Percentiles rank a stretch among this genome's conserved stretches.
These are phyloP conservation scores for Cephus pulcher DNA, from an alignment of 2,888 invertebrate genomes.

Conservation along the genomic window DNA sequence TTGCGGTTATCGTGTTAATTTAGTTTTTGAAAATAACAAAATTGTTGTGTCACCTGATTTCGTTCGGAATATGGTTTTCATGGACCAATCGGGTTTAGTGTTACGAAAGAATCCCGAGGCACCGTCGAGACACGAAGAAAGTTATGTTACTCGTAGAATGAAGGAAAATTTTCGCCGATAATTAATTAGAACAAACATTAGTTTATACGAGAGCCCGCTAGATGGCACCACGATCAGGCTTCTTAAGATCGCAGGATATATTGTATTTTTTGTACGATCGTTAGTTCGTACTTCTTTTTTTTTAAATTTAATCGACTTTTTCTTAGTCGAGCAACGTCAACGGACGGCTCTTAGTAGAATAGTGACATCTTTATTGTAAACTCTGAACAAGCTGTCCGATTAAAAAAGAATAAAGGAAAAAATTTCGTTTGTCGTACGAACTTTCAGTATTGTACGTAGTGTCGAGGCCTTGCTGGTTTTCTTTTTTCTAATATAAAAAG, in stretches of 20 bases:
- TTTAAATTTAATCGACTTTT: not conserved
- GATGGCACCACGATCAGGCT: not conserved
- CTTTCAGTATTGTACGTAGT: too few species aligned
- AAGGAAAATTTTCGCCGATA: not conserved
- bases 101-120: not conserved
- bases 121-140: not conserved
- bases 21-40: too few species aligned
- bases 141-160: conserved; percentile 1
- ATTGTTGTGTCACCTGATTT: too few species aligned
- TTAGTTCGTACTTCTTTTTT: conserved; percentile 17
- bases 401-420: too few species aligned
- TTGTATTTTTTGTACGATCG: conserved; percentile 51
- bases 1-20: too few species aligned
- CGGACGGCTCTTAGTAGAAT: conserved; percentile 1
- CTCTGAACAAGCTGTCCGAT: conserved; percentile 55
- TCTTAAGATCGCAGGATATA: conserved; percentile 30
- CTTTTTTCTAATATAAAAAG: too few species aligned
- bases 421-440: too few species aligned
- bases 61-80: too few species aligned
- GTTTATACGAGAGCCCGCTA: not conserved
- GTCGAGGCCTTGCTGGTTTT: too few species aligned
- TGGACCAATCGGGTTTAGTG: too few species aligned
- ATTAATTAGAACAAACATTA: not conserved
- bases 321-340: not conserved
- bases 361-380: conserved; percentile 50